A percentile compares a stretch with the other conserved stretches of the same genome.
phyloP scores from a whole-genome alignment of 2,888 invertebrate genomes.

The Conomelus anceps region DNA sequence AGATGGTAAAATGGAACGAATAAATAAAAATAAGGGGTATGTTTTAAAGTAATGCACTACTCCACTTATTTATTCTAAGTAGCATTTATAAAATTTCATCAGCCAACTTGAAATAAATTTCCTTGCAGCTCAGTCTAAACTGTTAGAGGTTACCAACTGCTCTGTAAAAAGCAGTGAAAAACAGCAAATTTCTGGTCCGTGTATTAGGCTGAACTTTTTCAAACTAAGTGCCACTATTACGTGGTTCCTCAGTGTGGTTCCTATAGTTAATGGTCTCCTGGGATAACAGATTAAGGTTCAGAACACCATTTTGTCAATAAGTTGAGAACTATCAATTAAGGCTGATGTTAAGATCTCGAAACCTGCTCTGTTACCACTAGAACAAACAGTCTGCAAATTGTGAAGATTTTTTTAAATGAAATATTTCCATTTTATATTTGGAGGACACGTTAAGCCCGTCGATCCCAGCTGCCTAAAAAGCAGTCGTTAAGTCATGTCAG shows the following conservation, averaged over 20 bases:
- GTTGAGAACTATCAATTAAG: background rate
- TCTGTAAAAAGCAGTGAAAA: background rate
- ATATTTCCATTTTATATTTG: too few species aligned
- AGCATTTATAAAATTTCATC: background rate
- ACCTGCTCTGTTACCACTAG: background rate
- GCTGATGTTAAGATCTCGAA: background rate
- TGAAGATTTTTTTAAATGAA: background rate
- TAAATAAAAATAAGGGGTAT: background rate
- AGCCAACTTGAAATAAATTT: background rate
- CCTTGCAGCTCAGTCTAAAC: background rate
- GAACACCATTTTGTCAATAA: background rate
- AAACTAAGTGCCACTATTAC: background rate
- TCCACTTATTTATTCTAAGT: background rate
- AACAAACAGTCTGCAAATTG: background rate
- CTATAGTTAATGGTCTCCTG: background rate
- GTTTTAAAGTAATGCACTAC: too few species aligned
- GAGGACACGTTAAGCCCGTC: too few species aligned
- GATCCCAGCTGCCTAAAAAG: too few species aligned
- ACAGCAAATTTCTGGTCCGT: background rate
- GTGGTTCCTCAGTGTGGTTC: background rate
- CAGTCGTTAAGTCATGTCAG: too few species aligned
- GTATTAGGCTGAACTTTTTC: background rate
- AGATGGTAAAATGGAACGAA: background rate
- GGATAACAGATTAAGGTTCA: background rate
- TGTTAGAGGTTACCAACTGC: background rate